phyloP scores from a whole-genome alignment of 2,113 vertebrate species.

The Promerops cafer region DNA sequence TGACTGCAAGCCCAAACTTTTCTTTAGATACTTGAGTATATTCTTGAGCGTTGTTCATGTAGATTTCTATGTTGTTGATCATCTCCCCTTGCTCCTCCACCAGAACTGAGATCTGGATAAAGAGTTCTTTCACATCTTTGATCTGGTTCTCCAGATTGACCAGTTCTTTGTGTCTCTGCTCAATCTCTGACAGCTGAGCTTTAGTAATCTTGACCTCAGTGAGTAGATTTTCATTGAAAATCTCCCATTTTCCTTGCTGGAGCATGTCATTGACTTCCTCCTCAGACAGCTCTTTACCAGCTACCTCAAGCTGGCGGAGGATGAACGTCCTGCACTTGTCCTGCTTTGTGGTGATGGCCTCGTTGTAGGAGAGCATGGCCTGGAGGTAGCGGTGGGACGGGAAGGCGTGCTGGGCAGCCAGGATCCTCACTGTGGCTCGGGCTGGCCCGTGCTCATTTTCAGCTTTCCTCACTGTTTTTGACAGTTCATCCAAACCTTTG shows the following conservation, averaged over 20 bases:
- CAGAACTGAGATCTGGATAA: slow-evolving; percentile 85
- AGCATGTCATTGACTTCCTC: slow-evolving; percentile 90
- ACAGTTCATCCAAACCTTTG: slow-evolving; percentile 77
- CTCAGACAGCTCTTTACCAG: slow-evolving; percentile 83
- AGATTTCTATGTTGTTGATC: slow-evolving; percentile 88
- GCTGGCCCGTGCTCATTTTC: slow-evolving; percentile 73
- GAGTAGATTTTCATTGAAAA: slow-evolving; percentile 92
- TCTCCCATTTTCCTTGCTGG: slow-evolving; percentile 89
- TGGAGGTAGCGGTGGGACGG: slow-evolving; percentile 80
- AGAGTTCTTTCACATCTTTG: slow-evolving; percentile 87
- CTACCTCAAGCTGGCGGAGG: slow-evolving; percentile 88
- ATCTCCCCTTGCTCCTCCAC: slow-evolving; percentile 87
- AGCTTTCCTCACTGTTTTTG: slow-evolving; percentile 74
- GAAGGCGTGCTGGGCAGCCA: slow-evolving; percentile 77
- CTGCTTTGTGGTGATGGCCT: slow-evolving; percentile 83
- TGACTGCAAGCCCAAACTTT: slow-evolving; percentile 85
- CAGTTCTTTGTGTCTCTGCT: slow-evolving; percentile 91
- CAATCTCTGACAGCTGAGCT: slow-evolving; percentile 88
- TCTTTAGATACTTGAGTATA: slow-evolving; percentile 80
- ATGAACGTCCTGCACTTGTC: slow-evolving; percentile 91
- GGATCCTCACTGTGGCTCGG: slow-evolving; percentile 78
- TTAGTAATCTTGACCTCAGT: slow-evolving; percentile 88
- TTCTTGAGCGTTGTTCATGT: slow-evolving; percentile 82
- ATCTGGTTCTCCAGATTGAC: slow-evolving; percentile 88
- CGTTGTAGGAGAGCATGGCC: slow-evolving; percentile 85